Conservation (phyloP, 2,113 vertebrate species). For the Chrysochloris asiatica region DNA sequence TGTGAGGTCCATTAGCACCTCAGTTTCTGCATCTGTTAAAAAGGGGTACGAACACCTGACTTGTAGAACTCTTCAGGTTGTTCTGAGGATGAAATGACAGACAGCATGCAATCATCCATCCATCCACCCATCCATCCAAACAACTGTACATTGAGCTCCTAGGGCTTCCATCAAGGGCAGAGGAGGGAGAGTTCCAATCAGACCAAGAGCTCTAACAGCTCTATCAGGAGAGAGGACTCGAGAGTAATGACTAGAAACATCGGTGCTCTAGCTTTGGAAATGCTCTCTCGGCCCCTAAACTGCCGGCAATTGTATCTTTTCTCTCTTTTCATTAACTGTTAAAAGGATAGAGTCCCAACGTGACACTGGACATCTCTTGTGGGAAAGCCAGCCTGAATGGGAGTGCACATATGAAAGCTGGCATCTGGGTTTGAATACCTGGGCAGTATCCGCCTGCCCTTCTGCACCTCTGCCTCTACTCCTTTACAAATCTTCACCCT, state of each 20-base stretch:
- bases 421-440: not conserved
- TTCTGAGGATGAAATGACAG: not conserved
- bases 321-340: constrained; percentile 51
- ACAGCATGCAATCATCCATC: not conserved
- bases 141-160: not conserved
- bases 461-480: accelerated
- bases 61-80: not conserved
- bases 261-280: not conserved
- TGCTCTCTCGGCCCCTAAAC: not conserved
- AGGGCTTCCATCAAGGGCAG: not conserved
- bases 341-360: constrained; percentile 20
- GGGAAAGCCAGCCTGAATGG: not conserved
- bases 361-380: not conserved
- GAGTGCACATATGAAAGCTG: not conserved
- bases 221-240: constrained; percentile 1
- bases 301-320: not conserved
- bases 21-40: constrained; percentile 1
- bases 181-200: not conserved
- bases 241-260: not conserved
- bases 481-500: not conserved
- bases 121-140: not conserved
- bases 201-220: not conserved
- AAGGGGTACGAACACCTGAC: not conserved
- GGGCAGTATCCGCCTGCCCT: accelerated
- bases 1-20: not conserved